phyloP scores from a whole-genome alignment of 2,888 invertebrate genomes.

The Frankliniella intonsa region DNA sequence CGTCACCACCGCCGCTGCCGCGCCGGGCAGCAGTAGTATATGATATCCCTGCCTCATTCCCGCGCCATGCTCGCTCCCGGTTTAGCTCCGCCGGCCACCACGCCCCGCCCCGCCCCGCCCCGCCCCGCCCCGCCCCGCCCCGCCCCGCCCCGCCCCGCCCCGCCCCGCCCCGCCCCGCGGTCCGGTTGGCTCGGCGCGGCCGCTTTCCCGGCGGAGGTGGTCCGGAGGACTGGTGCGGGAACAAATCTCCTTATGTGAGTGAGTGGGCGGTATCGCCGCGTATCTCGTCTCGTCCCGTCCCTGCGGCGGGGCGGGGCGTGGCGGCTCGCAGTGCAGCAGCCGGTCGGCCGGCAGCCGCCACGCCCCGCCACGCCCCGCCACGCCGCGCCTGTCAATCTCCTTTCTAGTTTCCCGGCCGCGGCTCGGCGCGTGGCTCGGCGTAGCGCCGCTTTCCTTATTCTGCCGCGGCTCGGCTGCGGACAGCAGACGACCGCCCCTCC shows the following conservation, averaged over 20 bases:
- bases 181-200: too few species aligned
- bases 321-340: background rate
- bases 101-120: background rate
- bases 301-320: background rate
- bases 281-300: background rate
- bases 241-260: too few species aligned
- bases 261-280: background rate
- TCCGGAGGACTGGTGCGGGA: too few species aligned
- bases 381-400: constrained; percentile 19
- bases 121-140: background rate
- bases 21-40: too few species aligned
- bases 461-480: background rate
- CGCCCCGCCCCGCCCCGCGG: background rate
- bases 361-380: background rate
- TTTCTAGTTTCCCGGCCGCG: background rate
- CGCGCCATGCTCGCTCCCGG: too few species aligned
- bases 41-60: too few species aligned
- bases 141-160: background rate
- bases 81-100: too few species aligned
- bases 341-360: background rate
- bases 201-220: too few species aligned
- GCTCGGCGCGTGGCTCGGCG: too few species aligned
- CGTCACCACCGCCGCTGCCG: too few species aligned
- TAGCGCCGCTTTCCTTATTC: constrained; percentile 11
- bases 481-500: background rate